phyloP scores from a whole-genome alignment of 2,797 vertebrate genomes.

The Siniperca undulata region DNA sequence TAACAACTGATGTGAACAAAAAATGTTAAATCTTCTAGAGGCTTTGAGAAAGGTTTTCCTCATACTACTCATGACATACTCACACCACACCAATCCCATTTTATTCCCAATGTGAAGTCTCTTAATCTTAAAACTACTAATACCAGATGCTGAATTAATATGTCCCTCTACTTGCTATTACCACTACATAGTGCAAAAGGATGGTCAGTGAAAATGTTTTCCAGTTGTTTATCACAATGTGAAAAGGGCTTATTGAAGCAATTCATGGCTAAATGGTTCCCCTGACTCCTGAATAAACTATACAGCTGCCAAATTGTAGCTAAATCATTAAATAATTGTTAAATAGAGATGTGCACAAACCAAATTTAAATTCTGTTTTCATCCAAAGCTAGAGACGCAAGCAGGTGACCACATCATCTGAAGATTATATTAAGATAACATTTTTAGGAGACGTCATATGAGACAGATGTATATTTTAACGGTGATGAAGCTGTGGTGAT shows the following conservation, averaged over 20 bases:
- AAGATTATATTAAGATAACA: constrained; percentile 6
- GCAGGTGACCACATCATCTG: not conserved
- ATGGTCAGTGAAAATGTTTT: constrained; percentile 23
- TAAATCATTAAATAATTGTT: constrained; percentile 25
- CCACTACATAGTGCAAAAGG: not conserved
- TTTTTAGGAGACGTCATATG: not conserved
- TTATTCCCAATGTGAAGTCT: not conserved
- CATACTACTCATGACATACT: not conserved
- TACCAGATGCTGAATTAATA: constrained; percentile 17
- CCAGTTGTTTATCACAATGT: constrained; percentile 43
- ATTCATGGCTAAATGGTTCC: constrained; percentile 24
- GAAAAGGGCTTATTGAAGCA: constrained; percentile 40
- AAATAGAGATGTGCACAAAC: constrained; percentile 24
- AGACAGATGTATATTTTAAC: constrained; percentile 28
- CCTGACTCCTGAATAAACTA: constrained; percentile 37
- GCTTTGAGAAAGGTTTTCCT: not conserved
- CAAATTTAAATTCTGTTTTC: constrained; percentile 16
- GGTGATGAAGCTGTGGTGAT: constrained; percentile 24
- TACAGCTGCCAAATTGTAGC: constrained; percentile 30
- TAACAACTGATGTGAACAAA: not conserved
- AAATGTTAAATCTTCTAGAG: not conserved
- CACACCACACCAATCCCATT: not conserved
- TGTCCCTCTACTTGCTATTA: not conserved
- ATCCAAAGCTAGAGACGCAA: not conserved
- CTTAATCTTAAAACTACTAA: not conserved